These are phyloP conservation scores for Nomada ferruginata DNA, from an alignment of 2,888 invertebrate species.

Conservation along the genomic window DNA sequence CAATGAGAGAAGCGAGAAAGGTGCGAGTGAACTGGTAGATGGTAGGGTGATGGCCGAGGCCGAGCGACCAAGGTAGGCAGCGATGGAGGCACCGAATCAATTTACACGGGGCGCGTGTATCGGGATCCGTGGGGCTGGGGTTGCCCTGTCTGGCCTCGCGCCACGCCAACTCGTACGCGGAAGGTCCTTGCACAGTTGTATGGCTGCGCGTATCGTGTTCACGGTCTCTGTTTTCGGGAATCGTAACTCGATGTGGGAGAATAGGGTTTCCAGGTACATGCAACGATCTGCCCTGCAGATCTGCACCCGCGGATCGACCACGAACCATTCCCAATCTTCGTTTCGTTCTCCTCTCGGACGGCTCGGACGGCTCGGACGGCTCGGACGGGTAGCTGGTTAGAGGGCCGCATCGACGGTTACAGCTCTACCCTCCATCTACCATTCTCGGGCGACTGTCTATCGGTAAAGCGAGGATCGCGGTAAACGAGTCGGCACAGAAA, in stretches of 20 bases:
- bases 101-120: constrained; percentile 37
- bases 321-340: not conserved
- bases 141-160: constrained; percentile 2
- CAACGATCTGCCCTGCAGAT: constrained; percentile 59
- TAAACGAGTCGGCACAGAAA: not conserved
- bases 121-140: constrained; percentile 32
- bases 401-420: too few relatives aligned
- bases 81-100: constrained; percentile 40
- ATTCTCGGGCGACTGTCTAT: too few relatives aligned
- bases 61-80: not conserved
- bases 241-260: constrained; percentile 79
- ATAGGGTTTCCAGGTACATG: constrained; percentile 78
- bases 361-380: too few relatives aligned
- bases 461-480: too few relatives aligned
- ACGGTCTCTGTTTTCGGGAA: constrained; percentile 81
- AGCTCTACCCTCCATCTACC: too few relatives aligned
- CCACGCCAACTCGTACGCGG: constrained; percentile 10
- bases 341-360: too few relatives aligned
- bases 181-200: constrained; percentile 70
- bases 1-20: too few relatives aligned
- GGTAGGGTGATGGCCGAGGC: too few relatives aligned
- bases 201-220: constrained; percentile 81
- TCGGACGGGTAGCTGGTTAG: too few relatives aligned
- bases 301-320: not conserved
- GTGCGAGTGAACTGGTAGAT: too few relatives aligned